Conservation (phyloP, 2,113 vertebrate species). For the Octodon degus region DNA sequence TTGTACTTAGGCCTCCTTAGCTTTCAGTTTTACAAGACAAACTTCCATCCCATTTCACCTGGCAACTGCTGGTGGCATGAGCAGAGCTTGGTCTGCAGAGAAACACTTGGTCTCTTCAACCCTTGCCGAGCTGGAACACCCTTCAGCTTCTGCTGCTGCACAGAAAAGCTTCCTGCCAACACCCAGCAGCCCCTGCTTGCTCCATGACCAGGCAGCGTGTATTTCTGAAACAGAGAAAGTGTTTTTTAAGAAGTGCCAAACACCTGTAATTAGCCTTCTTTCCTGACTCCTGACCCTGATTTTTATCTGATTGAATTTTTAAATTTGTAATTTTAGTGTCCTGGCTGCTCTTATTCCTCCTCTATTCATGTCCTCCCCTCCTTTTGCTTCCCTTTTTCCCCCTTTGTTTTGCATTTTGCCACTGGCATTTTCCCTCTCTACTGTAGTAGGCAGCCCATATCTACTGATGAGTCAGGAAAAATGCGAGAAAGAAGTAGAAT, state of each 20-base stretch:
- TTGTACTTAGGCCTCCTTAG: not conserved
- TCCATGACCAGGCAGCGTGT: not conserved
- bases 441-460: not conserved
- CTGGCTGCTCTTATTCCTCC: not conserved
- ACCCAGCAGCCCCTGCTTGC: not conserved
- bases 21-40: not conserved
- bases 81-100: not conserved
- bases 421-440: not conserved
- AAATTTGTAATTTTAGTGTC: conserved; percentile 7
- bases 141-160: not conserved
- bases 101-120: not conserved
- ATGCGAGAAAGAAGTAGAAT: not conserved
- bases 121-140: not conserved
- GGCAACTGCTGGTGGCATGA: not conserved
- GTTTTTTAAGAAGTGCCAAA: not conserved
- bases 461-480: not conserved
- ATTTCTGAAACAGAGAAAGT: not conserved
- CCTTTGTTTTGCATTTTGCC: not conserved
- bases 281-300: not conserved
- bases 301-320: conserved; percentile 24
- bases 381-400: not conserved
- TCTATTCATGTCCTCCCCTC: not conserved
- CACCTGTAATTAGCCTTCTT: not conserved
- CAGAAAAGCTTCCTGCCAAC: not conserved
- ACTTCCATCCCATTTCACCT: not conserved